Conservation (phyloP, 2,797 vertebrate species). For the Uromys caudimaculatus region DNA sequence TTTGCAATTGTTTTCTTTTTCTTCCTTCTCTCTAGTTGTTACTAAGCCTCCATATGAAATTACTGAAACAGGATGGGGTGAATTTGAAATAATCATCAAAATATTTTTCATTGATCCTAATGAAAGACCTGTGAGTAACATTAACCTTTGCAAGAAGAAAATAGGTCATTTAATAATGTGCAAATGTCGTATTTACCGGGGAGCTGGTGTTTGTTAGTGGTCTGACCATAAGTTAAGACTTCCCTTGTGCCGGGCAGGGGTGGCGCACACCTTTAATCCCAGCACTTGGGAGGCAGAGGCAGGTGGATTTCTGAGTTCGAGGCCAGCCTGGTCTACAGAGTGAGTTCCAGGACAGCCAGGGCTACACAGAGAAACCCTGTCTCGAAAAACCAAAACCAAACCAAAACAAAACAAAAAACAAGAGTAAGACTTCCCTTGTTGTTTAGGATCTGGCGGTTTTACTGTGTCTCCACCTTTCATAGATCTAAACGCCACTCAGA, state of each 20-base stretch:
- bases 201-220: neutral
- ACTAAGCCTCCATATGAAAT: conserved; percentile 99
- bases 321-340: too few species aligned
- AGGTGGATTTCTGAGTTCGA: too few species aligned
- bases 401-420: too few species aligned
- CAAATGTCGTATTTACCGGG: neutral
- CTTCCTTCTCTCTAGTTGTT: conserved; percentile 90
- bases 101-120: conserved; percentile 99
- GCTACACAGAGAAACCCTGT: too few species aligned
- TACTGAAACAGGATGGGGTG: conserved; percentile 99
- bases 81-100: conserved; percentile 99
- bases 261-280: too few species aligned
- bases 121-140: conserved; percentile 95
- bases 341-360: too few species aligned
- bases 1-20: conserved; percentile 1
- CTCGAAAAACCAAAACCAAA: too few species aligned
- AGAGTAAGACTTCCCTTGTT: conserved; percentile 49
- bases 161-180: conserved; percentile 21
- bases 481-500: neutral
- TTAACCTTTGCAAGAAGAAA: conserved; percentile 39
- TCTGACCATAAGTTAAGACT: conserved; percentile 16
- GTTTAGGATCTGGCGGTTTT: neutral
- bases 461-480: neutral
- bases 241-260: too few species aligned
- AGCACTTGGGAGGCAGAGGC: too few species aligned